Evolutionary conservation across 2,888 invertebrate genomes (phyloP), one percentile per base, ranked within the genome.

Genomic region (Amphipoea oculea): DNA sequence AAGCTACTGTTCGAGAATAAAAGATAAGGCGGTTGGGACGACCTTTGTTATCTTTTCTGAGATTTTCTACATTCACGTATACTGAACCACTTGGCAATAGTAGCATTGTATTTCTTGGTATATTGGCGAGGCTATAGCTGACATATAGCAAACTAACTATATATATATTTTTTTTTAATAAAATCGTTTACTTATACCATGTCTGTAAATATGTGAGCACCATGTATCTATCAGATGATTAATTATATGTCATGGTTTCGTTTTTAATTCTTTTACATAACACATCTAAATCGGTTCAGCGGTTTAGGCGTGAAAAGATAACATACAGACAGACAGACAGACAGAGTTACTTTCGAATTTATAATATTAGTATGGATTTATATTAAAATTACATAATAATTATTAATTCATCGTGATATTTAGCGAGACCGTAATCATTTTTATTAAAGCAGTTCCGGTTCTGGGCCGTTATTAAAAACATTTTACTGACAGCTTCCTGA

Each of bases 1-100:
- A 73, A 73, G 66, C 73, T 76, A 60, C 72, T 71, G 81, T 72
- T 69, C 63, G 17, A 68, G 20, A 71, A 63, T 62, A 71, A 75
- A 74, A 75, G 72, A 85, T 80, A 72, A 54, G 29, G 54, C 45
- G n/a, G 45, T 71, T 75, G 14, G 12, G 17, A 54, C 40, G 51
- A 80, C n/a, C 65, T 75, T 42, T 79, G 17, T 45, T 72, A 45
- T 80, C 14, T 62, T 57, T 74, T 62, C 60, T 12, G 45, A 73
- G 69, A 73, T 73, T 70, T 73, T 79, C 54, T 66, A 4, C 23
- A 51, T 69, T 66, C 69, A 78, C 54, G 40, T 69, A 0, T 20
- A 7, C 57, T 54, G 40, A 45, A 76, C 14, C 45, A 12, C 66
- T 67, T 51, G 5, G 36, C 5, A 71, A 57, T 23, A 9, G 57